Evolutionary conservation across 2,888 invertebrate species (phyloP), one percentile per base, ranked within the genome.

Genomic region (Torymus texanus): DNA sequence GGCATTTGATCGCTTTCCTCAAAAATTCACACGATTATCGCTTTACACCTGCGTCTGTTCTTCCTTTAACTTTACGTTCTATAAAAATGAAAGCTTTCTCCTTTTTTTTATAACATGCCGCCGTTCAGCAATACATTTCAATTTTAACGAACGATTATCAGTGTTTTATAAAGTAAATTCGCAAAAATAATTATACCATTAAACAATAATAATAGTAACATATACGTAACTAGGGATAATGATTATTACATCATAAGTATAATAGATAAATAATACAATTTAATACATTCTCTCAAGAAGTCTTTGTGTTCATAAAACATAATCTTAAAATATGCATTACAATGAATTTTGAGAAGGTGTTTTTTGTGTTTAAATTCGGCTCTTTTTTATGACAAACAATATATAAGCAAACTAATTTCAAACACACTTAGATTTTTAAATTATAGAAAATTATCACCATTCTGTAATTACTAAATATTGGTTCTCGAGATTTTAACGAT

Each of bases 51-150:
- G 51, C 11, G 13, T 56, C 55, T 16, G 12, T 53, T 2, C 55
- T 29, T 18, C 8, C 53, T 51, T 16, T 8, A 70, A 59, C 68
- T 68, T 74, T 62, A 70, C 62, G 56, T 21, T 67, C 51, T 56
- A 65, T 67, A 78, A 74, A 75, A 78, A 78, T 65, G 59, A 68
- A 78, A 73, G 55, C 63, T 68, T 78, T 56, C 8, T 16, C 41
- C 41, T 41, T 41, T 41, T 41, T 41, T 41, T 41, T 29, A 14
- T 12, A n/a, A 14, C 21, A 50, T 51, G 58, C 21, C 61, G 51
- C 41, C 50, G 41, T 63, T 13, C 14, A 21, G 10, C 51, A 56
- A 55, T 18, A 50, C 24, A 4, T 53, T 61, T 56, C n/a, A n/a
- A 65, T 62, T 65, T 71, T 18, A 14, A 66, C 14, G 21, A 18